Evolutionary conservation across 2,888 invertebrate genomes (phyloP), one percentile per base, ranked within the genome.

Genomic region (Leptinotarsa rubiginosa): DNA sequence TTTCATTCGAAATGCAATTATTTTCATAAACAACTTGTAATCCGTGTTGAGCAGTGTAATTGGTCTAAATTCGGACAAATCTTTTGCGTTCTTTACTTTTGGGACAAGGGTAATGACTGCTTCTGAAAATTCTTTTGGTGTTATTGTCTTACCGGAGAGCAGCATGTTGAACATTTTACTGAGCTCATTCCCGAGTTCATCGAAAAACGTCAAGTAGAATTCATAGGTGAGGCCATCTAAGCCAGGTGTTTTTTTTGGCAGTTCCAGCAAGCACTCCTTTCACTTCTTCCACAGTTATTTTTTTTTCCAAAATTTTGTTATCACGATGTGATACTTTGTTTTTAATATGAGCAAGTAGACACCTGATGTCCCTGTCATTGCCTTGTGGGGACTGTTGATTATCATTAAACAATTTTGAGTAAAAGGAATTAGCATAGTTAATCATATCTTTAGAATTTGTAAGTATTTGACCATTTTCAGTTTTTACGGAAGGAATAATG

Each of bases 271-370:
- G 25, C 25, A 25, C 25, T 25, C 25, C 25, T 25, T 25, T 25
- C 25, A 25, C 4, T 25, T 25, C 25, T 25, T 22, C 1, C 22
- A 4, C 2, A 2, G 3, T 25, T 4, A 25, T 25, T 22, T 62
- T 1, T 22, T 18, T n/a, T 4, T 18, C 25, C 13, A 20, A 20
- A 22, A 22, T 4, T 62, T 3, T 22, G 22, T 62, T 62, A 20
- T 22, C 62, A 4, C 25, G 20, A 5, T 18, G 22, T 18, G 20
- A 3, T 62, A 62, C 62, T 62, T 62, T 18, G 20, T 31, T 62
- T 22, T 22, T 62, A 4, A 62, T 62, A 13, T 62, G 62, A 20
- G 62, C 62, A 7, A 22, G 18, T 13, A 62, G 62, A 62, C 62
- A 62, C 22, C 62, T 18, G 20, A 22, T 62, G 18, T 62, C 25